phyloP scores from a whole-genome alignment of 2,797 vertebrate genomes.

The Pangasius djambal region DNA sequence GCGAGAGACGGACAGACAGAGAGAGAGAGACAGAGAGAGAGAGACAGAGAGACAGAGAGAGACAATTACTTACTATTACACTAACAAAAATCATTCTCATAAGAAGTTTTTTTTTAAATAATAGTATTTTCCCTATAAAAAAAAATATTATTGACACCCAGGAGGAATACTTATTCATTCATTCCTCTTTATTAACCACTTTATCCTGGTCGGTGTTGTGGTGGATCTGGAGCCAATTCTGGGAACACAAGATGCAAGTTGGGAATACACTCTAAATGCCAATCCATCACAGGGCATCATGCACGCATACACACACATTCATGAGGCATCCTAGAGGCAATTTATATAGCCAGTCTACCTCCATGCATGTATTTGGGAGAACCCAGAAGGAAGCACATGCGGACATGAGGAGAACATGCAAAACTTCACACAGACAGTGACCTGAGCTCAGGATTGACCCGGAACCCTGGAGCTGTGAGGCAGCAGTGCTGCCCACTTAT shows the following conservation, averaged over 20 bases:
- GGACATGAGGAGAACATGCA: neutral
- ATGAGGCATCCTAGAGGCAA: no score
- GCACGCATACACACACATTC: slow-evolving; percentile 5
- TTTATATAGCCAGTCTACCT: neutral
- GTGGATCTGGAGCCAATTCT: neutral
- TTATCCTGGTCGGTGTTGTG: neutral
- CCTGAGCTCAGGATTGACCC: neutral
- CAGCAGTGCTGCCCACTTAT: neutral
- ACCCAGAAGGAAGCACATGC: neutral
- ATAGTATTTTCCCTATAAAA: neutral
- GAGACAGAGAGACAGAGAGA: slow-evolving; percentile 14
- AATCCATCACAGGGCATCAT: neutral
- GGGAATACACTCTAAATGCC: neutral
- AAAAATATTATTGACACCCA: neutral
- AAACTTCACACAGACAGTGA: neutral
- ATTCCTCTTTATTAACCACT: neutral
- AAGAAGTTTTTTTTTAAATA: neutral
- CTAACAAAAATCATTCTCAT: neutral
- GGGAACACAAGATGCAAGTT: neutral
- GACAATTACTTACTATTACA: slow-evolving; percentile 28
- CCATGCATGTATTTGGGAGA: neutral
- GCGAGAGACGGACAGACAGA: slow-evolving; percentile 5
- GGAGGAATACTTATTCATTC: neutral
- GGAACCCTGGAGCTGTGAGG: neutral
- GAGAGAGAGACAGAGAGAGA: slow-evolving; percentile 39